These are phyloP conservation scores for Euzophera pinguis DNA, from an alignment of 2,888 invertebrate species.

Conservation along the genomic window DNA sequence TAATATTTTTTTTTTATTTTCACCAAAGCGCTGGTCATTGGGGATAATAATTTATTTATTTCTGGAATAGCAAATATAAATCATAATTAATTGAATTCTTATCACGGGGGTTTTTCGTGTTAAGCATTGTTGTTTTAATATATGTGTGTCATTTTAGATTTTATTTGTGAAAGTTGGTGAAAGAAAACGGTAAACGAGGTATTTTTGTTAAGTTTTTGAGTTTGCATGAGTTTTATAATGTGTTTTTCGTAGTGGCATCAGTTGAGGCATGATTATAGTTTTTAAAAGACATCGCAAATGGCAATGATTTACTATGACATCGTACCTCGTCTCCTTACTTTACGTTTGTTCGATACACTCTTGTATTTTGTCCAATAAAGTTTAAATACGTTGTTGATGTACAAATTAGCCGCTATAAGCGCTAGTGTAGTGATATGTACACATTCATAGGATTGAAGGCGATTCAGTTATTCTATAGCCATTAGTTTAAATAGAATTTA, in stretches of 20 bases:
- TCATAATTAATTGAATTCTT: no score
- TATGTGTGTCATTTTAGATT: conserved; percentile 10
- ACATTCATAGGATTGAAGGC: no score
- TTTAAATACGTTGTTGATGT: no score
- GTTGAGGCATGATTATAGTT: conserved; percentile 46
- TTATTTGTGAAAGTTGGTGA: conserved; percentile 24
- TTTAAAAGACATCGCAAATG: no score
- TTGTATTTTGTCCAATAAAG: no score
- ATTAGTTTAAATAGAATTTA: no score
- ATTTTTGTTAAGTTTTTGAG: conserved; percentile 24
- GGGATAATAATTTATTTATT: background rate
- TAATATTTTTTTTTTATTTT: background rate
- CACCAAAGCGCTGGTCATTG: background rate
- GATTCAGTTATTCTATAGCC: no score
- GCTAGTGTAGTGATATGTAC: no score
- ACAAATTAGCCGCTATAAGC: no score
- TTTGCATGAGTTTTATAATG: conserved; percentile 21
- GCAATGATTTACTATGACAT: no score
- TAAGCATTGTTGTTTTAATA: background rate
- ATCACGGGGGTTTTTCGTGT: background rate
- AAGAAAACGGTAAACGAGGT: conserved; percentile 20
- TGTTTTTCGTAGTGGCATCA: conserved; percentile 32
- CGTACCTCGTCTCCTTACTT: no score
- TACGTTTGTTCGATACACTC: no score
- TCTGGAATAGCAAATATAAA: background rate